phyloP scores from a whole-genome alignment of 2,797 vertebrate genomes.

The Chaenodraco wilsoni region DNA sequence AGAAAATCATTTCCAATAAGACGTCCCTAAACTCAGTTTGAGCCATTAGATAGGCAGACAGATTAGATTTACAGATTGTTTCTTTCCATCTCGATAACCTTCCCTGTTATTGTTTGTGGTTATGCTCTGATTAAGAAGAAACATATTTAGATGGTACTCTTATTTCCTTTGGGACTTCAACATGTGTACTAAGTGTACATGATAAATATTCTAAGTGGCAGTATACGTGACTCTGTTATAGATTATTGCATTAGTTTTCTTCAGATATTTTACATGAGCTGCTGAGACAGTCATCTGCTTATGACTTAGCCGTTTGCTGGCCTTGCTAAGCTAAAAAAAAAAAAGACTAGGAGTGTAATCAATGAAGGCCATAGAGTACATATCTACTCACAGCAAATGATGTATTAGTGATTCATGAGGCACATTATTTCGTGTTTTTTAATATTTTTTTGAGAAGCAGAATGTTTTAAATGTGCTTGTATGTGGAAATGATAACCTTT shows the following conservation, averaged over 20 bases:
- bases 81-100: background rate
- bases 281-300: background rate
- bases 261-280: background rate
- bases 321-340: background rate
- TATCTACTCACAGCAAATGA: background rate
- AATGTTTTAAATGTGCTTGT: background rate
- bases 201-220: background rate
- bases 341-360: conserved; percentile 11
- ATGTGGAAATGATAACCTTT: conserved; percentile 8
- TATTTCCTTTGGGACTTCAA: background rate
- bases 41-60: background rate
- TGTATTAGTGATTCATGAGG: conserved; percentile 13
- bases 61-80: conserved; percentile 3
- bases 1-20: background rate
- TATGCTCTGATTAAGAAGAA: background rate
- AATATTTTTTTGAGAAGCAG: conserved; percentile 15
- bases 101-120: background rate
- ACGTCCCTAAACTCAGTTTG: background rate
- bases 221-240: background rate
- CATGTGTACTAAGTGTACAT: background rate
- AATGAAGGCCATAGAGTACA: conserved; percentile 10
- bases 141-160: background rate
- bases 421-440: conserved; percentile 17
- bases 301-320: background rate
- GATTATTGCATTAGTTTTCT: background rate